These are phyloP conservation scores for Heteropelma amictum DNA, from an alignment of 2,888 invertebrate genomes.

Conservation along the genomic window DNA sequence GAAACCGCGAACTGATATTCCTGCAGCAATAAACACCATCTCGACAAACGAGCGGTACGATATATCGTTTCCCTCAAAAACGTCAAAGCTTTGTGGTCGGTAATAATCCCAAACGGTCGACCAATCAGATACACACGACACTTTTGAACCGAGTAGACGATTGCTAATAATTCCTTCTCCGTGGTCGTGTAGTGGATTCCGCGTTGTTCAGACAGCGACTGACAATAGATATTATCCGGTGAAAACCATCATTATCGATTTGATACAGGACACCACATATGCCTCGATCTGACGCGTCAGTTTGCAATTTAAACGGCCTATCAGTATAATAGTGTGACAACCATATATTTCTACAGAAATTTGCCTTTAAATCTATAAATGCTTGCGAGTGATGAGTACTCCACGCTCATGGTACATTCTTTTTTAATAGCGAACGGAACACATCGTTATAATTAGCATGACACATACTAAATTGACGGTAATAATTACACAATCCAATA, in stretches of 20 bases:
- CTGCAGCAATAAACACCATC: conserved; percentile 55
- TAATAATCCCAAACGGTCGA: conserved; percentile 59
- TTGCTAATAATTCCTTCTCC: conserved; percentile 43
- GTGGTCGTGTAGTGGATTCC: conserved; percentile 42
- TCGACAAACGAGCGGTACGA: conserved; percentile 55
- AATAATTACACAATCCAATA: conserved; percentile 38
- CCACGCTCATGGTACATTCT: conserved; percentile 54
- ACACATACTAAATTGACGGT: conserved; percentile 25
- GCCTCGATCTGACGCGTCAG: conserved; percentile 34
- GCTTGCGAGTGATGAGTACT: conserved; percentile 27
- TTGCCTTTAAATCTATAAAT: conserved; percentile 42
- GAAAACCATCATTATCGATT: not conserved
- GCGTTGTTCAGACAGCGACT: conserved; percentile 31
- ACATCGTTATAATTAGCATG: conserved; percentile 34
- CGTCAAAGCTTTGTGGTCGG: conserved; percentile 63
- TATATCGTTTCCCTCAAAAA: conserved; percentile 62
- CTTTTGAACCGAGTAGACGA: conserved; percentile 36
- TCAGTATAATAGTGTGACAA: too few relatives aligned
- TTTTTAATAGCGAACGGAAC: conserved; percentile 40
- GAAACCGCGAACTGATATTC: not conserved
- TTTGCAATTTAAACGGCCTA: conserved; percentile 43
- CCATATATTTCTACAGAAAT: conserved; percentile 34
- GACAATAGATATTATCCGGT: not conserved
- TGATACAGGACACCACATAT: conserved; percentile 58
- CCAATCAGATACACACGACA: too few relatives aligned